phyloP scores from a whole-genome alignment of 2,797 vertebrate genomes.

The Acropternis orthonyx region DNA sequence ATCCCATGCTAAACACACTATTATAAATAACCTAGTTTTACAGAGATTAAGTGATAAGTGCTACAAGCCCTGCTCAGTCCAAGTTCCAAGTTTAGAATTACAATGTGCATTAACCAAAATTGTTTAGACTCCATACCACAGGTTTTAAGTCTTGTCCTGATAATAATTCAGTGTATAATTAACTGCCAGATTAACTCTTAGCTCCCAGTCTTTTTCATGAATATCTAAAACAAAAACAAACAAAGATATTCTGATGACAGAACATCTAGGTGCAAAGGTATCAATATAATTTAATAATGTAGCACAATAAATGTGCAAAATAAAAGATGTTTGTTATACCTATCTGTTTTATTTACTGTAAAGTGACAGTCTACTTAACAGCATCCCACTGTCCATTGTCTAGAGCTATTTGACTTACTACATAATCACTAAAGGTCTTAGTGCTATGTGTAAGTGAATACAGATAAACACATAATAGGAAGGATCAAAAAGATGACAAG shows the following conservation, averaged over 20 bases:
- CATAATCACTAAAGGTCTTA: background rate
- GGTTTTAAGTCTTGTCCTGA: background rate
- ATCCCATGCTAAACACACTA: background rate
- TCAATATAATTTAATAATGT: background rate
- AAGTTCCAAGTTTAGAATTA: constrained; percentile 4
- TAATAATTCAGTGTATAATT: background rate
- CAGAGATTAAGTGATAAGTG: background rate
- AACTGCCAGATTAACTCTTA: background rate
- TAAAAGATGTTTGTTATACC: background rate
- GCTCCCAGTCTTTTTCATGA: background rate
- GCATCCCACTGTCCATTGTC: background rate
- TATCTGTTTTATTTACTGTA: background rate
- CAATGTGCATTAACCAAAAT: background rate
- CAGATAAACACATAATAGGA: background rate
- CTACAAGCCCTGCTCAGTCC: background rate
- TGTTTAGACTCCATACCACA: background rate
- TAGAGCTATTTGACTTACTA: background rate
- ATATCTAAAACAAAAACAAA: background rate
- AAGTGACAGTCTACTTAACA: background rate
- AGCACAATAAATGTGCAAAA: background rate
- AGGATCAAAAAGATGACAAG: background rate
- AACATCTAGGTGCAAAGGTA: background rate
- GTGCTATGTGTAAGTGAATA: background rate
- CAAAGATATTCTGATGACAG: background rate
- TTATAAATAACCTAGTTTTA: background rate